These are phyloP conservation scores for Cantharis flavilabris DNA, from an alignment of 2,888 invertebrate genomes.

Conservation along the genomic window DNA sequence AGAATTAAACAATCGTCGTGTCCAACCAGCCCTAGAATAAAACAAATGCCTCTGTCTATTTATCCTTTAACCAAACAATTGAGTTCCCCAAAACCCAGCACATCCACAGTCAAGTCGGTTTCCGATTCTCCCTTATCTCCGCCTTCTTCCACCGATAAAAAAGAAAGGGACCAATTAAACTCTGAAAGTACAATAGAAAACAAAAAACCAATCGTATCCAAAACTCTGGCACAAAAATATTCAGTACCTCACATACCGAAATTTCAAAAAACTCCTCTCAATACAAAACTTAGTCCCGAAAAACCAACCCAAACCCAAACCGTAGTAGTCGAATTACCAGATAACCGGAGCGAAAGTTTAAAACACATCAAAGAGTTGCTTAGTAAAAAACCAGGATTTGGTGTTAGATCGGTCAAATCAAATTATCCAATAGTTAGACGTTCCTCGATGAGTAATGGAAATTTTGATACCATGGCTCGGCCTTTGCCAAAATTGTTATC, in stretches of 20 bases:
- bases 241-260: constrained; percentile 52
- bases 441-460: constrained; percentile 60
- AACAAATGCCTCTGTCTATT: constrained; percentile 61
- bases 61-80: constrained; percentile 66
- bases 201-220: constrained; percentile 25
- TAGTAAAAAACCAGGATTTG: constrained; percentile 70
- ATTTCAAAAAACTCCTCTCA: constrained; percentile 46
- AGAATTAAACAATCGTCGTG: constrained; percentile 72
- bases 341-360: constrained; percentile 65
- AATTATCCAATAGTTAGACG: constrained; percentile 75
- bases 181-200: constrained; percentile 36
- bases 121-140: constrained; percentile 39
- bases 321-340: constrained; percentile 36
- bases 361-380: constrained; percentile 73
- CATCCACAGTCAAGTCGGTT: constrained; percentile 34
- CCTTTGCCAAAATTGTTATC: constrained; percentile 77
- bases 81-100: constrained; percentile 62
- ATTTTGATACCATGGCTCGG: constrained; percentile 66
- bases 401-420: constrained; percentile 59
- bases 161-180: constrained; percentile 46
- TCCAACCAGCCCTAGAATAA: constrained; percentile 67
- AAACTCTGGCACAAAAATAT: constrained; percentile 51
- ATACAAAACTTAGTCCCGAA: constrained; percentile 37
- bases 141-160: constrained; percentile 57
- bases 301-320: constrained; percentile 38